Percentiles rank a stretch among this genome's conserved stretches.
These are phyloP conservation scores for Teleogryllus occipitalis DNA, from an alignment of 1,140 invertebrate genomes.

Conservation along the genomic window DNA sequence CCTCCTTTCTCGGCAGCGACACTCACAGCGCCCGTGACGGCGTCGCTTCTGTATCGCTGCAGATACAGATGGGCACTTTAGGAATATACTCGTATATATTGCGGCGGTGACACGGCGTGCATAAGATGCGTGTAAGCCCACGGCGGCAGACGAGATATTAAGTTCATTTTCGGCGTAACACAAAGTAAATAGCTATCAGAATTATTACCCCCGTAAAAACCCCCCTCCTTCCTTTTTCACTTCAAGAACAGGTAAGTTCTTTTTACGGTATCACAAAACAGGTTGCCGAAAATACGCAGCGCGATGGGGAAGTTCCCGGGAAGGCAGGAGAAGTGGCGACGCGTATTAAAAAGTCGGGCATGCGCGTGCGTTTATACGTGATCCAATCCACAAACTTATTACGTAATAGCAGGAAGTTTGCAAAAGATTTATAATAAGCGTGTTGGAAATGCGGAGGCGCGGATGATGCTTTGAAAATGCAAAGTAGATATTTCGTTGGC, in stretches of 20 bases:
- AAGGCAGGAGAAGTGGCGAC: neutral
- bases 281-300: neutral
- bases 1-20: no score
- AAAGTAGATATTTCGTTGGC: constrained; percentile 3
- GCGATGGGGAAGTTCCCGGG: neutral
- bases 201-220: neutral
- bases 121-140: neutral
- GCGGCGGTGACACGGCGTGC: neutral
- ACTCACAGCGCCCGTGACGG: neutral
- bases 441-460: neutral
- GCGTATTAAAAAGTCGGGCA: neutral
- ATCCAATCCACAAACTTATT: constrained; percentile 5
- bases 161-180: neutral
- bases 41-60: neutral
- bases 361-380: neutral
- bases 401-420: neutral
- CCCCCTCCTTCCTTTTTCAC: neutral
- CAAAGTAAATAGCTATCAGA: constrained; percentile 5
- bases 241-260: neutral
- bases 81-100: neutral
- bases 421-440: constrained; percentile 14
- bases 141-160: neutral
- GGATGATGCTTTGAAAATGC: constrained; percentile 14
- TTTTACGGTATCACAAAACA: neutral
- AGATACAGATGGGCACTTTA: constrained; percentile 1